Evolutionary conservation across 1,140 invertebrate species (phyloP), one percentile per base, ranked within the genome.

Genomic region (Adoxophyes honmai): DNA sequence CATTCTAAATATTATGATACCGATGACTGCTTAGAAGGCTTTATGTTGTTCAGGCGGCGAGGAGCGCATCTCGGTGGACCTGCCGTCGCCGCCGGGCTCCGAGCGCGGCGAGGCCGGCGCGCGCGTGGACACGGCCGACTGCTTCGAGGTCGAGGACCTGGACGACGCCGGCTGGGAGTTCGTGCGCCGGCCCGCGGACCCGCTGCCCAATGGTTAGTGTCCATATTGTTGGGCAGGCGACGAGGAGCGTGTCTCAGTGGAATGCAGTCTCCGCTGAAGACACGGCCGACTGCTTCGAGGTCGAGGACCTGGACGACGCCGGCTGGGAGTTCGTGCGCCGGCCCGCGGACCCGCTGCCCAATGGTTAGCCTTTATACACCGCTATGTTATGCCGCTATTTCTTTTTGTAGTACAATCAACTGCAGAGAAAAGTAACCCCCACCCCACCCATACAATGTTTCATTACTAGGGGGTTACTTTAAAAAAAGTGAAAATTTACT

Each of bases 261-360:
- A 16, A 55, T 53, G 1, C 0, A 38, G 52, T 54, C 52, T 67
- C 64, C 37, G 72, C 58, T 52, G 57, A 74, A 4, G 84, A 89
- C 69, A 86, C 84, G 13, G 78, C 78, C 28, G 88, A 89, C 73
- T 90, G 88, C 73, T 81, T 81, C 61, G 86, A 90, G 70, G 76
- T 87, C 54, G 70, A 75, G 11, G 58, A 64, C 55, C 51, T 87
- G 33, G 42, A 44, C 14, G 52, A 56, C 13, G 52, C 4, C 64
- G 93, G 64, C 80, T 94, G 68, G 92, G 93, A 59, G 79, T 77
- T 66, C 86, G 91, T 94, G 35, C 93, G 93, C 78, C 93, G 95
- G 76, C 87, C 95, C 73, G 93, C 97, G 90, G 93, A 95, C 78
- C 87, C 98, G 39, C 88, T 98, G 36, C 91, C 92, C 79, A 95